Evolutionary conservation across 2,113 vertebrate genomes (phyloP).

Genomic region (Cynopterus brachyotis): DNA sequence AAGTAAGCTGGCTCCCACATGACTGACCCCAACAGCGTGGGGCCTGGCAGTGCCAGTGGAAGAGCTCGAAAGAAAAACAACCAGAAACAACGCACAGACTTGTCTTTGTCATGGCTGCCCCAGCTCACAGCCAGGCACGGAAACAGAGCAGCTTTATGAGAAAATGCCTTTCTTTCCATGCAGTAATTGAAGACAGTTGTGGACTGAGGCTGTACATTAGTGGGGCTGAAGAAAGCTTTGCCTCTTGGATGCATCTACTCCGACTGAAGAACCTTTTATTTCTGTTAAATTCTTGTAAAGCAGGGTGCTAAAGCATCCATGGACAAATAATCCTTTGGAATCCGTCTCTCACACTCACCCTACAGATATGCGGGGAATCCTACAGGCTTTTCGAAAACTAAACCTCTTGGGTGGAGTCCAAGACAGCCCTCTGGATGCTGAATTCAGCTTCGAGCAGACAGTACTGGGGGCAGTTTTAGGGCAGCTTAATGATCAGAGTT

Average conservation of each 20-base stretch:
- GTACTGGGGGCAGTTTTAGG: background rate
- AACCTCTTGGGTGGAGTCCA: background rate
- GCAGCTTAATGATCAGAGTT: background rate
- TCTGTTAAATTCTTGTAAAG: background rate
- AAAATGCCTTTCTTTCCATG: constrained; percentile 67
- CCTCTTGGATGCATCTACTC: background rate
- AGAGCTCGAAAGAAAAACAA: constrained; percentile 57
- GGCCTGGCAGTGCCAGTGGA: constrained; percentile 65
- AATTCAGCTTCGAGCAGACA: background rate
- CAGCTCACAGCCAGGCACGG: constrained; percentile 27
- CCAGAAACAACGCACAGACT: constrained; percentile 58
- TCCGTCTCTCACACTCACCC: background rate
- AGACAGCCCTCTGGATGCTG: background rate
- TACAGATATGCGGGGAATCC: background rate
- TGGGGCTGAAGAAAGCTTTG: constrained; percentile 19
- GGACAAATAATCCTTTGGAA: background rate
- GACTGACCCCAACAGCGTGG: constrained; percentile 46
- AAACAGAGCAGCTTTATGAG: constrained; percentile 56
- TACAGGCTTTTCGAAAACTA: background rate
- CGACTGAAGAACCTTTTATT: background rate
- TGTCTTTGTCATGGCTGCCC: constrained; percentile 59
- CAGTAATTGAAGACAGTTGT: constrained; percentile 65
- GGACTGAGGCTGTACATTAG: constrained; percentile 15
- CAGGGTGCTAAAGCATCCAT: background rate
- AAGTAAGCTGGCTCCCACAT: background rate